Conservation (phyloP, 2,888 invertebrate species). For the Chrysolina haemoptera region DNA sequence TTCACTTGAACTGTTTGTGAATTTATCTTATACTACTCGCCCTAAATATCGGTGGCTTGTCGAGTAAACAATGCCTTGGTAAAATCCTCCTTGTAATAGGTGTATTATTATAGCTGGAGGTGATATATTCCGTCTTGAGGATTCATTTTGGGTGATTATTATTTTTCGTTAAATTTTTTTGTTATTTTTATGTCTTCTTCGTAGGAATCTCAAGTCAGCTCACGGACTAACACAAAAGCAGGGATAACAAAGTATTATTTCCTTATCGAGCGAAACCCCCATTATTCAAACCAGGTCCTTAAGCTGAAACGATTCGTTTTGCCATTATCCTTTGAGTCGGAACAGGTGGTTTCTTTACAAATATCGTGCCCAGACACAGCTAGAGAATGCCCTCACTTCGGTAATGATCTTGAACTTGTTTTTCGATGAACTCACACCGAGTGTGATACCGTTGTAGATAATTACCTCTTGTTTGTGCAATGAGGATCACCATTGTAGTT, state of each 20-base stretch:
- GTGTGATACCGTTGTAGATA: constrained; percentile 19
- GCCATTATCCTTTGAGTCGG: constrained; percentile 41
- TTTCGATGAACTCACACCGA: constrained; percentile 43
- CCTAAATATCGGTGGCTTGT: too few relatives aligned
- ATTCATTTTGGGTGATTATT: too few relatives aligned
- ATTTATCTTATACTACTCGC: too few relatives aligned
- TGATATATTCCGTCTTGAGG: too few relatives aligned
- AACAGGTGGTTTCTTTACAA: constrained; percentile 47
- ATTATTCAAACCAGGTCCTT: constrained; percentile 38
- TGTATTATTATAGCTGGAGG: too few relatives aligned
- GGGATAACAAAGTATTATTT: constrained; percentile 30
- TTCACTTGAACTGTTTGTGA: too few relatives aligned
- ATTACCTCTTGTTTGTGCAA: constrained; percentile 18
- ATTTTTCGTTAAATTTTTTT: too few relatives aligned
- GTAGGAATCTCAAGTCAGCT: constrained; percentile 1
- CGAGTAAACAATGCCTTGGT: too few relatives aligned
- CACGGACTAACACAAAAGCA: constrained; percentile 18
- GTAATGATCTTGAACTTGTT: constrained; percentile 49
- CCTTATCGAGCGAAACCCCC: constrained; percentile 38
- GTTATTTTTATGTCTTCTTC: neutral
- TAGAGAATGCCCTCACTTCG: constrained; percentile 27
- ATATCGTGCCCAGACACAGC: constrained; percentile 24
- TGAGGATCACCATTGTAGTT: constrained; percentile 3
- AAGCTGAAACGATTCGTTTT: constrained; percentile 42
- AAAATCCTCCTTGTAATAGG: too few relatives aligned